A percentile compares a stretch with the other conserved stretches of the same genome.
Evolutionary conservation across 1,140 invertebrate genomes (phyloP).

Genomic region (Lycorma delicatula): DNA sequence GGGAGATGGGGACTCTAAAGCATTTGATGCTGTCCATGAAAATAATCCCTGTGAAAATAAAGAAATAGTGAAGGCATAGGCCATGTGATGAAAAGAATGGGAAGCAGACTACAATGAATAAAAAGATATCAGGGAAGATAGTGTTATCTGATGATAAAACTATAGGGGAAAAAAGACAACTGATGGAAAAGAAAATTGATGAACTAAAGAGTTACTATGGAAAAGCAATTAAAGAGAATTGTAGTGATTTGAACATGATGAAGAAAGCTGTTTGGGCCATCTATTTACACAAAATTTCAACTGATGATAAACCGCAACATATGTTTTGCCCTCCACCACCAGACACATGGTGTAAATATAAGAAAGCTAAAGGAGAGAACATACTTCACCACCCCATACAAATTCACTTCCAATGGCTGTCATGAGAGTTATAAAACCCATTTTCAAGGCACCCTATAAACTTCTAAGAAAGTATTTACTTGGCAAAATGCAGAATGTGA

Average conservation of each 20-base stretch:
- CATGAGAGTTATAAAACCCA: constrained; percentile 14
- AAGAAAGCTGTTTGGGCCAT: constrained; percentile 17
- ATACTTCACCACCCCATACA: neutral
- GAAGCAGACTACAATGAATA: too few relatives aligned
- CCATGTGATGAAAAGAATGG: too few relatives aligned
- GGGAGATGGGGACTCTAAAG: too few relatives aligned
- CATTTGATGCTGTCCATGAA: too few relatives aligned
- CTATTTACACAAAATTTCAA: constrained; percentile 16
- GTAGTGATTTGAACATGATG: too few relatives aligned
- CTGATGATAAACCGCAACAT: constrained; percentile 16
- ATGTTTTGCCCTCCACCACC: constrained; percentile 5
- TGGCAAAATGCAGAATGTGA: constrained; percentile 7
- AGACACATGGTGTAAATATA: constrained; percentile 14
- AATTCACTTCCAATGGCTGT: constrained; percentile 7
- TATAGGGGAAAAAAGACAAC: constrained; percentile 13
- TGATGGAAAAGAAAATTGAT: constrained; percentile 4
- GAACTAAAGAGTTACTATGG: too few relatives aligned
- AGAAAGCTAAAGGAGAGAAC: constrained; percentile 6
- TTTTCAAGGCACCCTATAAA: constrained; percentile 12
- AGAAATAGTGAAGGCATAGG: too few relatives aligned
- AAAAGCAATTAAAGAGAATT: too few relatives aligned
- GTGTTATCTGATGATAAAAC: constrained; percentile 12
- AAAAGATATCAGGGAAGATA: too few relatives aligned
- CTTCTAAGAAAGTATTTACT: constrained; percentile 13
- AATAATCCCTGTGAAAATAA: too few relatives aligned